Evolutionary conservation across 1,140 invertebrate species (phyloP).

Genomic region (Ylistrum balloti): DNA sequence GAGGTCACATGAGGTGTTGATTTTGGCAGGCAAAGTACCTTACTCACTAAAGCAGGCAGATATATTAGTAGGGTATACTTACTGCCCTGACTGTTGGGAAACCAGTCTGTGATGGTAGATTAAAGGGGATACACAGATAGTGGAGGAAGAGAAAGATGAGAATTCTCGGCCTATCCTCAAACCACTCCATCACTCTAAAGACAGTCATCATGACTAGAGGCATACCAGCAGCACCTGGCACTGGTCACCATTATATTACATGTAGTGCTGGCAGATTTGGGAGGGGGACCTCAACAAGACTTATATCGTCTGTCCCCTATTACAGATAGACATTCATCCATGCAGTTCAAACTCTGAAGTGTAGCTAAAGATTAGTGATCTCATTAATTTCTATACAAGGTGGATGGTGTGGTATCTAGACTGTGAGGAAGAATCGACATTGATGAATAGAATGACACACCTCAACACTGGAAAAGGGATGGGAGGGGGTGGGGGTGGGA

Average conservation of each 20-base stretch:
- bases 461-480: background rate
- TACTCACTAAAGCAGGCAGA: background rate
- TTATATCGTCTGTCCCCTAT: background rate
- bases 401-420: background rate
- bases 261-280: background rate
- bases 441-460: too few relatives aligned
- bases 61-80: background rate
- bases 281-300: background rate
- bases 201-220: background rate
- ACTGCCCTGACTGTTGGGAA: background rate
- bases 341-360: too few relatives aligned
- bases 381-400: too few relatives aligned
- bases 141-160: background rate
- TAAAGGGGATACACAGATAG: background rate
- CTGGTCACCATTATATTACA: background rate
- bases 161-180: background rate
- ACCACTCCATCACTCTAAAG: background rate
- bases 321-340: too few relatives aligned
- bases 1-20: conserved; percentile 37
- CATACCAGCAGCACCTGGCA: background rate
- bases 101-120: background rate
- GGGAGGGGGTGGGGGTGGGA: background rate
- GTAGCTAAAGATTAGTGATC: too few relatives aligned
- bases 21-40: background rate
- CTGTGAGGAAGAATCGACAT: background rate